These are phyloP conservation scores for Chaenocephalus aceratus DNA, from an alignment of 2,113 vertebrate genomes.

Conservation along the genomic window DNA sequence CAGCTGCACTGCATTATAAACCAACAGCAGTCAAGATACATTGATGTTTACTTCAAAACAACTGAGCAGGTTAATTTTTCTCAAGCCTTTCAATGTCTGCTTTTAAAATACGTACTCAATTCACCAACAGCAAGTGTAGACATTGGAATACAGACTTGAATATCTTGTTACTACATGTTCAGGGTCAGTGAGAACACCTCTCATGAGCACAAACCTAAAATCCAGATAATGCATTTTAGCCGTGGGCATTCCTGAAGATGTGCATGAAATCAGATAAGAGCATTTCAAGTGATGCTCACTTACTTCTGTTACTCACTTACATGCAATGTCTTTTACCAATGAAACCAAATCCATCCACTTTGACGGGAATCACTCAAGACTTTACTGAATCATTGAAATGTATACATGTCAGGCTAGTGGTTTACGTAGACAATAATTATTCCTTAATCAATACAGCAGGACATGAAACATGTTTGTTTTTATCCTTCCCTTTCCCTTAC, in stretches of 20 bases:
- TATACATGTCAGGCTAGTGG: not conserved
- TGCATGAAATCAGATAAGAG: conserved; percentile 2
- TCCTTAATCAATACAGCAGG: conserved; percentile 44
- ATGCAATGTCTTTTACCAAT: not conserved
- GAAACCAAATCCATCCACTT: not conserved
- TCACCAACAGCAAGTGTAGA: not conserved
- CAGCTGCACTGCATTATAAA: conserved; percentile 36
- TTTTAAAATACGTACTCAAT: conserved; percentile 13
- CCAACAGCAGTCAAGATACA: conserved; percentile 39
- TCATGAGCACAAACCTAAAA: not conserved
- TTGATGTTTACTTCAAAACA: conserved; percentile 41
- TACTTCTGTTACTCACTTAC: not conserved
- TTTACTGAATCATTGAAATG: conserved; percentile 30
- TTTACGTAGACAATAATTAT: conserved; percentile 49
- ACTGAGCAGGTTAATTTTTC: conserved; percentile 23
- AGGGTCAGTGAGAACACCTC: not conserved
- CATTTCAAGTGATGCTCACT: not conserved
- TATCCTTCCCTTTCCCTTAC: conserved; percentile 8
- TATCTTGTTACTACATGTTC: conserved; percentile 10
- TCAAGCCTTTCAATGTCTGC: conserved; percentile 19
- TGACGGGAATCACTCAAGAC: conserved; percentile 15
- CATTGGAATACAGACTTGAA: not conserved
- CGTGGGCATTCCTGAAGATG: not conserved
- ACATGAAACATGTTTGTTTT: conserved; percentile 44
- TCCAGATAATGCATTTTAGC: not conserved